Base-by-base conservation (phyloP, 2,888 invertebrate species). In the Himalopsyche kuldschensis region DNA sequence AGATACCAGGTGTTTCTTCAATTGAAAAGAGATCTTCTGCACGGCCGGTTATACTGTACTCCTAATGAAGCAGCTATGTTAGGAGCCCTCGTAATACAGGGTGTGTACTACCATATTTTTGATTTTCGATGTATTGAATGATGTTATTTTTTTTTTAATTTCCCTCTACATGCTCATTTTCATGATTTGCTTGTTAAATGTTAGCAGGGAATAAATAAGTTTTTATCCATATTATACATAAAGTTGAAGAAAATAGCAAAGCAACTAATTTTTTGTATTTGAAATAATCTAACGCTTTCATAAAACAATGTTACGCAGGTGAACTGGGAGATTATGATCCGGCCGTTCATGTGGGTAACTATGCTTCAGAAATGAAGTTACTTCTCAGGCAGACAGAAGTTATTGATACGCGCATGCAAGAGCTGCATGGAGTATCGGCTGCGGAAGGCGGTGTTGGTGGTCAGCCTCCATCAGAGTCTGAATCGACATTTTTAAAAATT, bases 271-370 rank as follows among this genome's bases (percentile, higher is more conserved):
- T 41, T 4, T 41, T 41, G 15, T 41, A 3, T 41, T 15, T 41
- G 15, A 41, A 41, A 41, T 41, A 15, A 41, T 41, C 8, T 35
- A 35, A 35, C 8, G 35, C 35, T 8, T 1, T 35, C 41, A 15
- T 41, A 15, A 15, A 0, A 69, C 27, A 27, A 30, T 27, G 3
- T 3, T 78, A 8, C 10, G 10, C 91, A 98, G 99, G 97, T 88
- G 98, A 99, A 90, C 92, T 99, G 46, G 99, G 99, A 0, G 99
- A 99, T 89, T 98, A 96, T 89, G 96, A 98, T 89, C 96, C 97
- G 24, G 95, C 95, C 87, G 94, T 97, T 86, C 97, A 98, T 89
- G 93, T 95, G 84, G 96, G 95, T 4, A 96, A 97, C 88, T 99
- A 99, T 91, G 96, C 98, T 30, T 94, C 96, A 27, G 96, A 97